Base-by-base conservation (phyloP, 1,140 invertebrate species). In the Trachymyrmex septentrionalis region DNA sequence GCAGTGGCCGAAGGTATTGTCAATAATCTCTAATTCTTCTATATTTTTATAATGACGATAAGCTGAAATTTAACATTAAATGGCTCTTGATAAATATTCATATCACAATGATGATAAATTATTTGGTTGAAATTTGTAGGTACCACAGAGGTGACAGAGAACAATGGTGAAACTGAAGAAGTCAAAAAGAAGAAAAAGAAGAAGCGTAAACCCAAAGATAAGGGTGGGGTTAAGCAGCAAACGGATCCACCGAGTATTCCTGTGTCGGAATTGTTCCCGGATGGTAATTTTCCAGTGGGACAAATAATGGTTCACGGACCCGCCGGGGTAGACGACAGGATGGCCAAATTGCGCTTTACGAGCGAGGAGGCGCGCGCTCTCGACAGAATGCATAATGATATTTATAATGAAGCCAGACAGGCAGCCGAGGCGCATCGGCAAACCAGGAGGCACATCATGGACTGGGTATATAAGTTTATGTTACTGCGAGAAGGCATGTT, bases 351-450 rank as follows among this genome's bases (percentile, higher is more conserved):
- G 93, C 96, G 99, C 50, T 98, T 98, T 90, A 97, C 97, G 0
- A 98, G 97, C 92, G 99, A 99, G 94, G 99, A 99, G 93, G 99
- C 99, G 92, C 97, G 97, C 92, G 97, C 97, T 5, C 93, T 98
- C 19, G 98, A 98, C 93, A 96, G 97, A 93, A 96, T 97, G 95
- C 97, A 98, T 86, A 97, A 97, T 94, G 98, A 99, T 91, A 97
- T 99, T 89, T 99, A 99, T 93, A 98, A 99, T 93, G 99, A 99
- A 95, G 97, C 99, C 48, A 96, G 99, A 88, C 97, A 98, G 88
- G 99, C 99, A 30, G 99, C 99, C 44, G 99, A 99, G 95, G 99
- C 99, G 73, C 99, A 99, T 95, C 97, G 99, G 95, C 98, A 99
- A 95, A 97, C 97, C 4, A 92, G 95, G 57, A 95, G 95, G 72